A percentile compares a stretch with the other conserved stretches of the same genome.
Conservation (phyloP, 2,888 invertebrate species). For the Acanthosoma haemorrhoidale region DNA sequence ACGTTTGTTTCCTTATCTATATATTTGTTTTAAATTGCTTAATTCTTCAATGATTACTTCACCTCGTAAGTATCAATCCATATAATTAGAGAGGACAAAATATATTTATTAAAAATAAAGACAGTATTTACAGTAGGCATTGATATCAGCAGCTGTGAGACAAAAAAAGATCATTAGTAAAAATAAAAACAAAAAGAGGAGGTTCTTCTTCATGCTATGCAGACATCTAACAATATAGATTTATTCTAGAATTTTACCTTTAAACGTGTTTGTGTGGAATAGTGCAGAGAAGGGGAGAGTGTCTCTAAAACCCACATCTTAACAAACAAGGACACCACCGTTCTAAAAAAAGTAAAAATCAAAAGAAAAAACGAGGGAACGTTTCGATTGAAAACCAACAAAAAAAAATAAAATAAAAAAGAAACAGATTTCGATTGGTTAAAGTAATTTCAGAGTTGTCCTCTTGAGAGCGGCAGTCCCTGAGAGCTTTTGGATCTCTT, state of each 20-base stretch:
- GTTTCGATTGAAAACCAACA: conserved; percentile 31
- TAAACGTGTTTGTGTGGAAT: conserved; percentile 36
- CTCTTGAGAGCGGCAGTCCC: background rate
- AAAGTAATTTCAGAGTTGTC: background rate
- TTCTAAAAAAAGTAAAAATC: conserved; percentile 36
- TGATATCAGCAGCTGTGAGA: conserved; percentile 22
- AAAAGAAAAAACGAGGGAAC: conserved; percentile 38
- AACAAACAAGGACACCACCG: conserved; percentile 40
- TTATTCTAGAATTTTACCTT: conserved; percentile 33
- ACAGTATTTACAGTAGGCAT: too few species aligned
- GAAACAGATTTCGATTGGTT: conserved; percentile 4
- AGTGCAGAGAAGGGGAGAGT: conserved; percentile 27
- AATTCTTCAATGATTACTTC: too few species aligned
- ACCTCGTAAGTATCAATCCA: too few species aligned
- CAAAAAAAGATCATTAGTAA: conserved; percentile 20
- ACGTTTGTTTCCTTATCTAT: too few species aligned
- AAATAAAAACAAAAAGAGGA: conserved; percentile 26
- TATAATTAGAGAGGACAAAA: background rate
- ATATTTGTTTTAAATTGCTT: background rate
- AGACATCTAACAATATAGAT: conserved; percentile 26
- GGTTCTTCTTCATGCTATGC: conserved; percentile 19
- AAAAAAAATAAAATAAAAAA: conserved; percentile 26
- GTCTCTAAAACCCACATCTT: conserved; percentile 38
- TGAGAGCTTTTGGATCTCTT: background rate
- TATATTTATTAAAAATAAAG: background rate